Conservation (phyloP, 2,113 vertebrate genomes). For the Spizaetus ornatus region DNA sequence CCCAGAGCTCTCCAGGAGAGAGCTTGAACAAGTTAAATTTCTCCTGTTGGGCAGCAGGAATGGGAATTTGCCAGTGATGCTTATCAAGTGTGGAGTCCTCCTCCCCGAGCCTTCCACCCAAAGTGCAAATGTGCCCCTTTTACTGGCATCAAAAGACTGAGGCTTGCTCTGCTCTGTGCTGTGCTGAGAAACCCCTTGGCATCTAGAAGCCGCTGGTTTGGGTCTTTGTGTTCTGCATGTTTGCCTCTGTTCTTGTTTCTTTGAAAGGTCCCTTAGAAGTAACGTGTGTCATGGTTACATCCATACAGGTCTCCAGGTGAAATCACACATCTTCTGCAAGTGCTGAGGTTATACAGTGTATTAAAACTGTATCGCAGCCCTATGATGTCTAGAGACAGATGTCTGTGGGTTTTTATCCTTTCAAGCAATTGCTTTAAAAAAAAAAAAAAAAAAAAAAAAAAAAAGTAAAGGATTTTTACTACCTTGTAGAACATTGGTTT, state of each 20-base stretch:
- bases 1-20: not conserved
- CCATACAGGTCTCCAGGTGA: not conserved
- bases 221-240: not conserved
- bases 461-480: not conserved
- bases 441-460: not conserved
- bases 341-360: not conserved
- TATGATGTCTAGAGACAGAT: not conserved
- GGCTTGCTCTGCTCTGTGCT: not conserved
- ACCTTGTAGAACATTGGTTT: not conserved
- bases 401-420: not conserved
- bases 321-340: rapidly evolving
- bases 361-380: not conserved
- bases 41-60: not conserved
- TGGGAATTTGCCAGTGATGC: not conserved
- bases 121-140: not conserved
- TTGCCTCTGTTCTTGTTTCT: not conserved
- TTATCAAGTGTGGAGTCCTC: not conserved
- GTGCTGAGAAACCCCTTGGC: not conserved
- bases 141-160: not conserved
- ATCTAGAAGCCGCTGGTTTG: not conserved
- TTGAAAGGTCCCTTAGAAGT: not conserved
- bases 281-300: rapidly evolving
- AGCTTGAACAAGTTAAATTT: not conserved
- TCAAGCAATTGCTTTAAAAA: not conserved
- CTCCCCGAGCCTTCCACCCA: not conserved